Evolutionary conservation across 2,888 invertebrate genomes (phyloP).

Genomic region (Adela reaumurella): DNA sequence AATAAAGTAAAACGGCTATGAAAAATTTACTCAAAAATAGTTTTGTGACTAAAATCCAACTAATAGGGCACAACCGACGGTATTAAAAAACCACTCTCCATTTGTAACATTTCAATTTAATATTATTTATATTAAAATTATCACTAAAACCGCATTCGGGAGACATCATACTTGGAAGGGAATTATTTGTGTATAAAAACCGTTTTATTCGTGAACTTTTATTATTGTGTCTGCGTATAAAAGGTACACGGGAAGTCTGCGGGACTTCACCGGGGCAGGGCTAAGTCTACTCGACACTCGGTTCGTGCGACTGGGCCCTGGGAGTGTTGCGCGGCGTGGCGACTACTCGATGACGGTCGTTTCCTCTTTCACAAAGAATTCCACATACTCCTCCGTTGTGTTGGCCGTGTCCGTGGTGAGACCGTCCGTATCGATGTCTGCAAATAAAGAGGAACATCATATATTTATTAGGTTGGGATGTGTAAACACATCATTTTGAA

Average conservation of each 20-base stretch:
- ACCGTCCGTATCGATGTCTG: conserved; percentile 93
- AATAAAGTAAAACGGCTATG: too few relatives aligned
- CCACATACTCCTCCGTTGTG: conserved; percentile 91
- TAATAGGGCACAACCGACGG: conserved; percentile 21
- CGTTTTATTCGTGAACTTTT: not conserved
- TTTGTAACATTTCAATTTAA: conserved; percentile 53
- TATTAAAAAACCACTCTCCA: conserved; percentile 42
- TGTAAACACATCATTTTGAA: too few relatives aligned
- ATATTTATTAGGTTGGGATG: too few relatives aligned
- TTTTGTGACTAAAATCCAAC: conserved; percentile 14
- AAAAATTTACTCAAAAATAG: conserved; percentile 2
- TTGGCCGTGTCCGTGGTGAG: conserved; percentile 80
- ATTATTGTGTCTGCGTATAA: conserved; percentile 2
- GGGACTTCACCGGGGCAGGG: not conserved
- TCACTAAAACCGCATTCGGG: conserved; percentile 14
- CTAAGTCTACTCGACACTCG: conserved; percentile 31
- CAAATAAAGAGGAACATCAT: conserved; percentile 22
- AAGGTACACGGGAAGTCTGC: not conserved
- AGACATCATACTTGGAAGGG: conserved; percentile 1
- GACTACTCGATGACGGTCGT: conserved; percentile 72
- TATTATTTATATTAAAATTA: conserved; percentile 50
- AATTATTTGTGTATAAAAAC: not conserved
- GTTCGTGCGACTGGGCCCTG: conserved; percentile 25
- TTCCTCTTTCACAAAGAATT: conserved; percentile 98
- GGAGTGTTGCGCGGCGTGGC: conserved; percentile 20